These are phyloP conservation scores for Scatophagus argus DNA, from an alignment of 2,113 vertebrate species.

Conservation along the genomic window DNA sequence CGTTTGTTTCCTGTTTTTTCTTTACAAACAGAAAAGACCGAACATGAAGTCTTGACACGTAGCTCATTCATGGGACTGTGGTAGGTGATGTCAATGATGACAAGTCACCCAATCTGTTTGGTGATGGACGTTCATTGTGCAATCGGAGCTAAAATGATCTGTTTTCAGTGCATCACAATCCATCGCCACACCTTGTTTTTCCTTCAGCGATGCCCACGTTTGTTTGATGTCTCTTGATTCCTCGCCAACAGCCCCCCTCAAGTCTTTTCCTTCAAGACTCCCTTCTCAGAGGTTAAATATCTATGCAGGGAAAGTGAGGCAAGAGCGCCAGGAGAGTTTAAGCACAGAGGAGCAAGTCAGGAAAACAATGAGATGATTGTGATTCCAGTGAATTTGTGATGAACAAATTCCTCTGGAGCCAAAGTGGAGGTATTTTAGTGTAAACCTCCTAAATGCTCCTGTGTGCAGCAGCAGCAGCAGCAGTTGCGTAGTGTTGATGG, in stretches of 20 bases:
- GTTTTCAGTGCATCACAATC: conserved; percentile 35
- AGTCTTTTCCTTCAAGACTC: conserved; percentile 29
- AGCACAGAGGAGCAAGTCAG: conserved; percentile 23
- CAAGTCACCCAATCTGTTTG: too few relatives aligned
- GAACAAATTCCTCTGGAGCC: conserved; percentile 69
- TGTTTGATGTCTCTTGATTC: conserved; percentile 4
- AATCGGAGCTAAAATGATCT: conserved; percentile 39
- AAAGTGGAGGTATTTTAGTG: conserved; percentile 65
- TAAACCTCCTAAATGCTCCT: conserved; percentile 68
- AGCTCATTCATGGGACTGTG: too few relatives aligned
- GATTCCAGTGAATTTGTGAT: conserved; percentile 58
- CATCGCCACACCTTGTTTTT: conserved; percentile 42
- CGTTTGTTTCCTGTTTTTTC: neutral
- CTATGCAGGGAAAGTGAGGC: conserved; percentile 1
- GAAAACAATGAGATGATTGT: conserved; percentile 72
- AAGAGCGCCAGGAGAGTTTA: conserved; percentile 30
- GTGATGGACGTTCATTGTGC: too few relatives aligned
- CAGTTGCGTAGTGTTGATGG: conserved; percentile 69
- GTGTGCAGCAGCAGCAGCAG: conserved; percentile 64
- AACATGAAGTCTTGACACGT: too few relatives aligned
- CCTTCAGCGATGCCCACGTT: conserved; percentile 28
- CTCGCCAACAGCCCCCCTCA: conserved; percentile 33
- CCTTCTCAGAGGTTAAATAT: conserved; percentile 25
- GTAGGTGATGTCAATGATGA: too few relatives aligned
- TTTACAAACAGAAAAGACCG: too few relatives aligned